These are phyloP conservation scores for Aramus guarauna DNA, from an alignment of 2,113 vertebrate genomes.

Conservation along the genomic window DNA sequence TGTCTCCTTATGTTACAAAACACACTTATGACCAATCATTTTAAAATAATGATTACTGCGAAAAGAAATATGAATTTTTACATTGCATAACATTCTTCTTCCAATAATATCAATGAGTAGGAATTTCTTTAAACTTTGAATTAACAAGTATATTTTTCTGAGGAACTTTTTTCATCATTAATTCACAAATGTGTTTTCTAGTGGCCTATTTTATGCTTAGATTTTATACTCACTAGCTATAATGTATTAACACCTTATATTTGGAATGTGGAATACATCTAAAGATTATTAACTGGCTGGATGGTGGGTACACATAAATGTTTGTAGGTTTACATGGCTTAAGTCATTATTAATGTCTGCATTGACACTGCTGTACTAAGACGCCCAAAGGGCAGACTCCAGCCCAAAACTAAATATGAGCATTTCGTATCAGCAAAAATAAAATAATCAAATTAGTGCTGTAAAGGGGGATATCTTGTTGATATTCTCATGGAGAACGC, in stretches of 20 bases:
- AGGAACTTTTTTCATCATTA: not conserved
- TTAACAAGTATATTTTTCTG: not conserved
- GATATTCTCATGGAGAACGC: not conserved
- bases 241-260: not conserved
- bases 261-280: not conserved
- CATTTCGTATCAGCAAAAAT: not conserved
- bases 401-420: not conserved
- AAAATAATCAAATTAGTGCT: not conserved
- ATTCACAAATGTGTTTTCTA: not conserved
- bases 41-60: not conserved
- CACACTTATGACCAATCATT: not conserved
- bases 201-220: not conserved
- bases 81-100: not conserved
- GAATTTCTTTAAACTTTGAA: not conserved
- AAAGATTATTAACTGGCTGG: not conserved
- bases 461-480: not conserved
- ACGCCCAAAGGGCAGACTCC: not conserved
- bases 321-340: accelerated
- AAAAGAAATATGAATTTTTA: not conserved
- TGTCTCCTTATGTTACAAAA: not conserved
- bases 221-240: not conserved
- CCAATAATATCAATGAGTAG: not conserved
- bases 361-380: not conserved
- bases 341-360: not conserved
- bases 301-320: not conserved